A percentile compares a stretch with the other conserved stretches of the same genome.
phyloP scores from a whole-genome alignment of 2,113 vertebrate species.

The Neolamprologus brichardi region DNA sequence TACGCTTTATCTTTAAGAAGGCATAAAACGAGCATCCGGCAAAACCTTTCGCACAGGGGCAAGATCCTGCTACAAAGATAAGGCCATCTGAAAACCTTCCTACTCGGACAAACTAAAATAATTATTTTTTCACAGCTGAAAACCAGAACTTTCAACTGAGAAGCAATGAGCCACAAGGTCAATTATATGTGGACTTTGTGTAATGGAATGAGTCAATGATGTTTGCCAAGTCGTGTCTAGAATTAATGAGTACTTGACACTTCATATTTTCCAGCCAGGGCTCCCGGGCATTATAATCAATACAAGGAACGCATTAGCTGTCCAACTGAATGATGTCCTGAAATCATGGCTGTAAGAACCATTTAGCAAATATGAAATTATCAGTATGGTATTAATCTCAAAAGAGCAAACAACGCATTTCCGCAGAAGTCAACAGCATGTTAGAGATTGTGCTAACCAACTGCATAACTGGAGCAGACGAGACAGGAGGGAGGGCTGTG shows the following conservation, averaged over 20 bases:
- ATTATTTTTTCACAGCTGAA: background rate
- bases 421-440: background rate
- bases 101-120: background rate
- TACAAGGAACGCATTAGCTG: slow-evolving; percentile 61
- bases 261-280: slow-evolving; percentile 53
- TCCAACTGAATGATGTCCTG: slow-evolving; percentile 47
- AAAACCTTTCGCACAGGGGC: background rate
- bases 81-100: background rate
- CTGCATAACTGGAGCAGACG: background rate
- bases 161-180: slow-evolving; percentile 52
- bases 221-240: slow-evolving; percentile 48
- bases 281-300: slow-evolving; percentile 55
- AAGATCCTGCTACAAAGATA: slow-evolving; percentile 5
- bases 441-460: background rate
- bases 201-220: slow-evolving; percentile 62
- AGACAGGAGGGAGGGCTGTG: background rate
- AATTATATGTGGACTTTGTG: slow-evolving; percentile 55
- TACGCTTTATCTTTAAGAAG: slow-evolving; percentile 34
- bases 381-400: slow-evolving; percentile 36
- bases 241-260: slow-evolving; percentile 66
- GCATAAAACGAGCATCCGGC: slow-evolving; percentile 27
- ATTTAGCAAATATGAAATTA: slow-evolving; percentile 60
- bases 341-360: slow-evolving; percentile 29
- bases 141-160: slow-evolving; percentile 20
- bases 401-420: slow-evolving; percentile 40